phyloP scores from a whole-genome alignment of 2,113 vertebrate species.

The Dicentrarchus labrax region DNA sequence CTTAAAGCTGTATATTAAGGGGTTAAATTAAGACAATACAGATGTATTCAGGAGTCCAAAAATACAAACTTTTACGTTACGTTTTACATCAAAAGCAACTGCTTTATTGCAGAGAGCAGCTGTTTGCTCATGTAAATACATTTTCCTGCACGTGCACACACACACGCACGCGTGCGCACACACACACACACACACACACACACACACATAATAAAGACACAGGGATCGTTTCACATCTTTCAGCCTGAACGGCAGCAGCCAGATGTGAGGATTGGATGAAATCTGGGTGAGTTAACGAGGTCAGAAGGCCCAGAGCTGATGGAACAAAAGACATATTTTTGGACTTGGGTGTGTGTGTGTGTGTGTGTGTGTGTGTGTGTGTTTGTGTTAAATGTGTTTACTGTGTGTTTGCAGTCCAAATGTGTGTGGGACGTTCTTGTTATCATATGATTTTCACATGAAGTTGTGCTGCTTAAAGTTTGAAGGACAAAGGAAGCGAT shows the following conservation, averaged over 20 bases:
- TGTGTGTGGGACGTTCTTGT: slow-evolving; percentile 14
- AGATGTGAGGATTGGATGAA: slow-evolving; percentile 55
- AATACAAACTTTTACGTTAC: no score
- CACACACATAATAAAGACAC: slow-evolving; percentile 19
- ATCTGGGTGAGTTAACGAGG: slow-evolving; percentile 56
- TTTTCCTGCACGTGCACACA: neutral
- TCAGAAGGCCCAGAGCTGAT: slow-evolving; percentile 56
- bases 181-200: slow-evolving; percentile 12
- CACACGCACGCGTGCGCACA: neutral
- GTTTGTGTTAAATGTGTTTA: slow-evolving; percentile 11
- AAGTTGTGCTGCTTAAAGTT: slow-evolving; percentile 46
- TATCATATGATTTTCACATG: slow-evolving; percentile 80
- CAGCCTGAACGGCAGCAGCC: neutral
- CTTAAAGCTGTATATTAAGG: neutral
- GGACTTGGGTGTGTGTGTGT: slow-evolving; percentile 12
- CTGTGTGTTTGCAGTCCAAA: slow-evolving; percentile 17
- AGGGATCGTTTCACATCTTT: slow-evolving; percentile 13
- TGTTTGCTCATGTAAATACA: slow-evolving; percentile 13
- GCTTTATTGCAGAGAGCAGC: slow-evolving; percentile 3
- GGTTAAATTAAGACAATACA: neutral
- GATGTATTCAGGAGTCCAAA: neutral
- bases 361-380: slow-evolving; percentile 19
- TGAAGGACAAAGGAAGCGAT: slow-evolving; percentile 68
- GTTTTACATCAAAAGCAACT: neutral
- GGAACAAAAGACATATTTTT: slow-evolving; percentile 50